Base-by-base conservation (phyloP, 2,888 invertebrate species). In the Noctua pronuba region DNA sequence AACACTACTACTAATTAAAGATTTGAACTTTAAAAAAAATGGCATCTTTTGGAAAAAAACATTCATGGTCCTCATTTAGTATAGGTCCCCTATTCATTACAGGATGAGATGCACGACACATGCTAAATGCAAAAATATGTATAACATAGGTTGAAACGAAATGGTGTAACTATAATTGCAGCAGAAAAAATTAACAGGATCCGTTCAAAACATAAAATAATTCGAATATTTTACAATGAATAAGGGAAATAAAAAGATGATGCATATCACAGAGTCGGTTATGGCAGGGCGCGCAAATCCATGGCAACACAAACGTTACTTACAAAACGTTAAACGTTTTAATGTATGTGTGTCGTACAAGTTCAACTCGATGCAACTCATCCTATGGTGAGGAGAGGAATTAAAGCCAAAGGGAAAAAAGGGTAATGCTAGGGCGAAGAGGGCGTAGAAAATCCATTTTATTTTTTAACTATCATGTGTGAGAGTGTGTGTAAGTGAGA, bases 11-110 rank as follows among this genome's bases (percentile, higher is more conserved):
- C 31, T 24, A 52, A 3, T 2, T 10, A 52, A 13, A 35, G 2
- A 4, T 55, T n/a, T 13, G 7, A 38, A 69, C 11, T 65, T n/a
- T 18, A 31, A 31, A 41, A n/a, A 16, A 64, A 38, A 10, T 24
- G 6, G 6, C 13, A 38, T 38, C 16, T 65, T n/a, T 65, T 24
- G 16, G 16, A 41, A n/a, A n/a, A 41, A n/a, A 46, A 46, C 11
- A 41, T 7, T 8, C 49, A 62, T 52, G 68, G 6, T 77, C 77
- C 79, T 79, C 69, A 77, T 79, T 69, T 78, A 77, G 41, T 60
- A 35, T 44, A 75, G 46, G 64, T 28, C 55, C 31, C n/a, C 67
- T 44, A 35, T 68, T 68, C 79, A 52, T 44, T 28, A 62, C 1
- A 68, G 68, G 60, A 79, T 69, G 60, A 62, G 68, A 62, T 68